These are phyloP conservation scores for Orientallactaga bullata DNA, from an alignment of 2,113 vertebrate genomes.

Conservation along the genomic window DNA sequence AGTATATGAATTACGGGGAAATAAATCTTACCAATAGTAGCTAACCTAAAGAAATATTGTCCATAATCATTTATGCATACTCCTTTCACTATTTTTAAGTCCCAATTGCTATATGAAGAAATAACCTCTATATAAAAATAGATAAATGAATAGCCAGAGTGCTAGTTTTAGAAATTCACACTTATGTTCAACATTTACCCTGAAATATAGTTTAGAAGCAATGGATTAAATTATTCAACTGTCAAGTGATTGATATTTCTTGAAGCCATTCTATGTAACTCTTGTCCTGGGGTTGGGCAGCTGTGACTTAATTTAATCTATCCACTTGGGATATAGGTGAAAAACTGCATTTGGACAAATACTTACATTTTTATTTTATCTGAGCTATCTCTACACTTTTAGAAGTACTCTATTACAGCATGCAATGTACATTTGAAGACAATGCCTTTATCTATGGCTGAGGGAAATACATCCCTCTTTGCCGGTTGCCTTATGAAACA, in stretches of 20 bases:
- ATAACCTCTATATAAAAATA: background rate
- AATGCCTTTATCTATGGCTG: background rate
- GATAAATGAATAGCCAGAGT: background rate
- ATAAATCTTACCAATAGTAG: background rate
- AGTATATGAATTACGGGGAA: conserved; percentile 8
- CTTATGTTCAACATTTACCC: background rate
- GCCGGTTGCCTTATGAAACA: conserved; percentile 45
- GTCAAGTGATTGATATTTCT: conserved; percentile 48
- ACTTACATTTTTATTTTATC: background rate
- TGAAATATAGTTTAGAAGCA: conserved; percentile 8
- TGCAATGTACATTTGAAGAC: background rate
- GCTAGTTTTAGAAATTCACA: conserved; percentile 7
- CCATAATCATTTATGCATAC: background rate
- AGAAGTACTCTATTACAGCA: background rate
- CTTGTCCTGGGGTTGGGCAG: background rate
- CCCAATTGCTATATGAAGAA: background rate
- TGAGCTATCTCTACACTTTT: background rate
- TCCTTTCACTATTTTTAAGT: conserved; percentile 8
- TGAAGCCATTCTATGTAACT: conserved; percentile 18
- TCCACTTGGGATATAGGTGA: background rate
- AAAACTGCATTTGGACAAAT: background rate
- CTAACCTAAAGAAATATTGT: background rate
- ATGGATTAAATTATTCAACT: conserved; percentile 3
- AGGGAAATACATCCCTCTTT: conserved; percentile 56
- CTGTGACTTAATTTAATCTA: conserved; percentile 35